A percentile compares a stretch with the other conserved stretches of the same genome.
phyloP scores from a whole-genome alignment of 2,888 invertebrate genomes.

The Rotaria sp. region DNA sequence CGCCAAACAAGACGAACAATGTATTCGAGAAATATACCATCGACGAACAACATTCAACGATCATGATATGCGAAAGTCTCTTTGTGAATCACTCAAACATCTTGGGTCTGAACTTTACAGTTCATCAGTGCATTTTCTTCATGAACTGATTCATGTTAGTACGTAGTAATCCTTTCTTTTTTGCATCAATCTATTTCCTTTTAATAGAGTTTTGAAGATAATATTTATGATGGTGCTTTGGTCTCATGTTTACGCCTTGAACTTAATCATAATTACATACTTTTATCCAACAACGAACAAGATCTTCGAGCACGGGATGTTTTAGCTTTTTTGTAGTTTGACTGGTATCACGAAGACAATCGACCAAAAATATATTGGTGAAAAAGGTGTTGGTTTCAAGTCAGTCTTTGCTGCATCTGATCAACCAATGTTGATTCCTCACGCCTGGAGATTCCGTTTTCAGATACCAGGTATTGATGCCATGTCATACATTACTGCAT shows the following conservation, averaged over 20 bases:
- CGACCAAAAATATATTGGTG: conserved; percentile 30
- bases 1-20: too few species aligned
- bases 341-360: conserved; percentile 6
- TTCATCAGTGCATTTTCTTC: neutral
- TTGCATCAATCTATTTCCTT: too few species aligned
- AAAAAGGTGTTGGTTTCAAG: conserved; percentile 34
- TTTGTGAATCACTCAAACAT: too few species aligned
- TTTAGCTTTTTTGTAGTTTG: conserved; percentile 22
- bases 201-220: conserved; percentile 25
- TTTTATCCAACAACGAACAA: conserved; percentile 34
- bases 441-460: conserved; percentile 16
- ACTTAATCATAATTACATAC: conserved; percentile 23
- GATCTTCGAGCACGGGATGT: conserved; percentile 25
- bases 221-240: neutral
- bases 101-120: too few species aligned
- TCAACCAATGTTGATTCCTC: conserved; percentile 19
- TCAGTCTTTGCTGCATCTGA: conserved; percentile 21
- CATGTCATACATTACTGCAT: conserved; percentile 28
- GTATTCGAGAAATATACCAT: too few species aligned
- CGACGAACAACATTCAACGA: too few species aligned
- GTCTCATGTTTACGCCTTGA: conserved; percentile 4
- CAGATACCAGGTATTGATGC: conserved; percentile 3
- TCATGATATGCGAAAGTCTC: too few species aligned
- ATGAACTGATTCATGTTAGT: conserved; percentile 5
- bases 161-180: too few species aligned